Percentiles rank a stretch among this genome's conserved stretches.
These are phyloP conservation scores for Pegea sp. DNA, from an alignment of 23 tunicate genomes.

Conservation along the genomic window DNA sequence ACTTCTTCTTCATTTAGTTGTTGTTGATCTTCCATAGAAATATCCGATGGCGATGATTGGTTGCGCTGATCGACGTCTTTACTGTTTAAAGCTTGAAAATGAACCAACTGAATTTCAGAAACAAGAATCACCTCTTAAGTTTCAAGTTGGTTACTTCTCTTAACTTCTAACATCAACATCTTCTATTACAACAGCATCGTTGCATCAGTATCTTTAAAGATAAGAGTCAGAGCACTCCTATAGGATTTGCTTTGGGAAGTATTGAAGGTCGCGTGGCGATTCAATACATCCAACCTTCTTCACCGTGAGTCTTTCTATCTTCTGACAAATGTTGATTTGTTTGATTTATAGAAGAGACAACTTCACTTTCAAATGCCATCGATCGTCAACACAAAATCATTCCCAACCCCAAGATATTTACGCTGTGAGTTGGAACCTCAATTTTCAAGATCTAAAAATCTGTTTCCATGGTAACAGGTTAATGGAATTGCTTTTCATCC, in stretches of 20 bases:
- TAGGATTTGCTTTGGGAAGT: slow-evolving; percentile 92
- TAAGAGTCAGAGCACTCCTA: slow-evolving; percentile 44
- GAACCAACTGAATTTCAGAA: slow-evolving; percentile 68
- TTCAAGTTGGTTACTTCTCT: too few relatives aligned
- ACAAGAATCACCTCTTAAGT: slow-evolving; percentile 73
- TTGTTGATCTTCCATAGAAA: slow-evolving; percentile 1
- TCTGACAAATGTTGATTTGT: neutral
- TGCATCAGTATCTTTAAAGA: slow-evolving; percentile 93
- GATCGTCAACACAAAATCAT: slow-evolving; percentile 26
- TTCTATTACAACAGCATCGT: slow-evolving; percentile 81
- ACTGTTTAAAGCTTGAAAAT: slow-evolving; percentile 59
- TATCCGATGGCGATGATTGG: slow-evolving; percentile 85
- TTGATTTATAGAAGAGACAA: slow-evolving; percentile 43
- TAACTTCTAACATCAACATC: too few relatives aligned
- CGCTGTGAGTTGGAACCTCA: slow-evolving; percentile 18
- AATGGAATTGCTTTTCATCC: slow-evolving; percentile 91
- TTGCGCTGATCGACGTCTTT: slow-evolving; percentile 75
- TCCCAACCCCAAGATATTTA: slow-evolving; percentile 62
- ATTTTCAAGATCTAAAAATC: neutral
- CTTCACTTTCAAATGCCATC: slow-evolving; percentile 95
- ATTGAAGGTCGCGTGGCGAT: slow-evolving; percentile 97
- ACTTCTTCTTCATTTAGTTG: too few relatives aligned
- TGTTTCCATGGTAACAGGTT: slow-evolving; percentile 12
- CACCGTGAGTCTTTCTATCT: slow-evolving; percentile 41
- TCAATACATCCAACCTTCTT: slow-evolving; percentile 77